Evolutionary conservation across 1,140 invertebrate genomes (phyloP).

Genomic region (Tachypleus tridentatus): DNA sequence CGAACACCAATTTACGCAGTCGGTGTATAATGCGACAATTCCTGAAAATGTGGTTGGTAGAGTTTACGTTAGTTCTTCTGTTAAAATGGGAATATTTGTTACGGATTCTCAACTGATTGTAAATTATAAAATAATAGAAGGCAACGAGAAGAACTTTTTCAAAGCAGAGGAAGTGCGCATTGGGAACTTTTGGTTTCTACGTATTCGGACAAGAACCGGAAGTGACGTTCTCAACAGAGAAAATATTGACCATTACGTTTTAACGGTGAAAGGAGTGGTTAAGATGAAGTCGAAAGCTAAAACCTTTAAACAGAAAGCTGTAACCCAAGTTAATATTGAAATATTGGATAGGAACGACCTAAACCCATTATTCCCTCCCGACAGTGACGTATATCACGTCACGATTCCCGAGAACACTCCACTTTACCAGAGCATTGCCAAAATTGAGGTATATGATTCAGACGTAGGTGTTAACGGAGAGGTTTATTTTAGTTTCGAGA

Average conservation of each 20-base stretch:
- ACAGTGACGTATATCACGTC: conserved; percentile 49
- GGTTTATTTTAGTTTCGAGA: conserved; percentile 87
- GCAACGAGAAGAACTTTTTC: conserved; percentile 80
- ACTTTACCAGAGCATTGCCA: conserved; percentile 47
- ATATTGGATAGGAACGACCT: conserved; percentile 84
- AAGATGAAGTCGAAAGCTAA: conserved; percentile 11
- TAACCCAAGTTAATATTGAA: conserved; percentile 55
- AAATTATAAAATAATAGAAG: conserved; percentile 65
- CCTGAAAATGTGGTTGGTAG: conserved; percentile 81
- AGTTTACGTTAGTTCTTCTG: conserved; percentile 53
- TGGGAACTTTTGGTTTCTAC: conserved; percentile 86
- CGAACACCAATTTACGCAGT: conserved; percentile 46
- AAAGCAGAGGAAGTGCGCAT: conserved; percentile 68
- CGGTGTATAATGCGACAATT: conserved; percentile 77
- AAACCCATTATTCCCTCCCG: conserved; percentile 75
- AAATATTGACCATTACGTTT: conserved; percentile 62
- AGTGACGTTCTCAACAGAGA: conserved; percentile 82
- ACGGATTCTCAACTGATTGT: conserved; percentile 39
- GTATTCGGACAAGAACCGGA: conserved; percentile 63
- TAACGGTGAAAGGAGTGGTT: conserved; percentile 61
- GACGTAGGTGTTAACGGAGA: conserved; percentile 88
- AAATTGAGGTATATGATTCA: conserved; percentile 65
- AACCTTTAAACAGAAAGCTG: conserved; percentile 19
- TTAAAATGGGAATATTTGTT: conserved; percentile 52
- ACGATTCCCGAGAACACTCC: conserved; percentile 75